These are phyloP conservation scores for Tetrapedia diversipes DNA, from an alignment of 2,888 invertebrate genomes.

Conservation along the genomic window DNA sequence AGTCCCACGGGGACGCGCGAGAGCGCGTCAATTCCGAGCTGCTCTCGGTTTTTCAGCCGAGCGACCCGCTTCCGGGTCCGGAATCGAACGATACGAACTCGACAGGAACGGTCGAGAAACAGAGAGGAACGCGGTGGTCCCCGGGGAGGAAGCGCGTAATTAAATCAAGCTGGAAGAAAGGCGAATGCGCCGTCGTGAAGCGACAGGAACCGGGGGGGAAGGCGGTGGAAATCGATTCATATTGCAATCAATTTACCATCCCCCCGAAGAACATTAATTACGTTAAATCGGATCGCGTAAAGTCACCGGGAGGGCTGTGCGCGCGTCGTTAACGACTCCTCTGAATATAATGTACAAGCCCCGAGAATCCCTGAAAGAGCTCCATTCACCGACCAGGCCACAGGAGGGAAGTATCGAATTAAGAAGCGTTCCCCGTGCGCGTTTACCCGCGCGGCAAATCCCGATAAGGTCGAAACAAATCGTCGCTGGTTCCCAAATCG, in stretches of 20 bases:
- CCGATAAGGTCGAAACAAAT: constrained; percentile 25
- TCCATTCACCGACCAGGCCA: background rate
- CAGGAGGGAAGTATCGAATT: background rate
- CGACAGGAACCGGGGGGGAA: background rate
- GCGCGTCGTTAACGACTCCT: constrained; percentile 38
- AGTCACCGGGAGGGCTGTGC: constrained; percentile 23
- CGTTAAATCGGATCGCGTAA: constrained; percentile 34
- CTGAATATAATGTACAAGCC: constrained; percentile 11
- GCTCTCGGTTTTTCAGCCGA: background rate
- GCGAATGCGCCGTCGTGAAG: constrained; percentile 28
- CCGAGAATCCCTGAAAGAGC: constrained; percentile 12
- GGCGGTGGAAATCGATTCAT: constrained; percentile 46
- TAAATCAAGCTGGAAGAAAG: constrained; percentile 46
- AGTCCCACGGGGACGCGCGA: constrained; percentile 36
- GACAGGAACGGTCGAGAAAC: background rate
- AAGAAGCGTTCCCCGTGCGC: background rate
- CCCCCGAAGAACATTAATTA: constrained; percentile 45
- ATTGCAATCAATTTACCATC: constrained; percentile 46
- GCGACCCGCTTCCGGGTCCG: constrained; percentile 14
- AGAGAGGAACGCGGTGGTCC: background rate
- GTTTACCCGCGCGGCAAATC: constrained; percentile 11
- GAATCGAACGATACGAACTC: too few species aligned
- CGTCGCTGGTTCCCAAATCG: constrained; percentile 23
- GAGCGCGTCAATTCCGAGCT: constrained; percentile 33
- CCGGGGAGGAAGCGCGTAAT: constrained; percentile 27